Base-by-base conservation (phyloP, 2,113 vertebrate genomes). In the Pollachius pollachius region DNA sequence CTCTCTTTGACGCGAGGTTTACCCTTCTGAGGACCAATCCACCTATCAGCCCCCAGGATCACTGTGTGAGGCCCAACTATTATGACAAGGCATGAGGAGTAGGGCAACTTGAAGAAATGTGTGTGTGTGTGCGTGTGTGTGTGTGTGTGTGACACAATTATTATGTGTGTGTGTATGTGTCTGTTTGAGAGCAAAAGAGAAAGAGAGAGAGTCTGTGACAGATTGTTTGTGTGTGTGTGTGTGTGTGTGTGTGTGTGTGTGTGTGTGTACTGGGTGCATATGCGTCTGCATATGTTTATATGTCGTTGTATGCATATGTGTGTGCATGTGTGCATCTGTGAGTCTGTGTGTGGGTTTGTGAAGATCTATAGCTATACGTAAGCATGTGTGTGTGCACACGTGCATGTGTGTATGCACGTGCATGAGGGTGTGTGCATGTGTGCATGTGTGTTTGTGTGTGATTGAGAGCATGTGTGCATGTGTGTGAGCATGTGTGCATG, bases 381-480 rank as follows among this genome's bases (percentile, higher is more conserved):
- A 23, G 23, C 23, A 23, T 23, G 2, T 7, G 6, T 37, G 67
- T 25, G 61, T 12, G 61, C 5, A 25, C 16, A 23, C 48, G 71
- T 25, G 68, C 25, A 68, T 62, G 23, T 23, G 66, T 58, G 64
- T 18, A 72, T 48, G 77, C 61, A 64, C 70, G 61, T 7, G 61
- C 16, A 63, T 13, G 52, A 11, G 23, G 5, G 19, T 25, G n/a
- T 27, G 27, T 25, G 52, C 48, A 70, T 63, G 15, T 19, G n/a
- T 37, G 27, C 15, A 34, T 13, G 1, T n/a, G 54, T n/a, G n/a
- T n/a, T 1, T n/a, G n/a, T 7, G 30, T 34, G 30, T 7, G 69
- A 52, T 30, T 61, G 73, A 67, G 75, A 71, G 77, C 23, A 23
- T 69, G 75, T 73, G n/a, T 27, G 19, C 23, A 52, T 25, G 64